Conservation (phyloP, 2,797 vertebrate genomes). For the Gouania willdenowi region DNA sequence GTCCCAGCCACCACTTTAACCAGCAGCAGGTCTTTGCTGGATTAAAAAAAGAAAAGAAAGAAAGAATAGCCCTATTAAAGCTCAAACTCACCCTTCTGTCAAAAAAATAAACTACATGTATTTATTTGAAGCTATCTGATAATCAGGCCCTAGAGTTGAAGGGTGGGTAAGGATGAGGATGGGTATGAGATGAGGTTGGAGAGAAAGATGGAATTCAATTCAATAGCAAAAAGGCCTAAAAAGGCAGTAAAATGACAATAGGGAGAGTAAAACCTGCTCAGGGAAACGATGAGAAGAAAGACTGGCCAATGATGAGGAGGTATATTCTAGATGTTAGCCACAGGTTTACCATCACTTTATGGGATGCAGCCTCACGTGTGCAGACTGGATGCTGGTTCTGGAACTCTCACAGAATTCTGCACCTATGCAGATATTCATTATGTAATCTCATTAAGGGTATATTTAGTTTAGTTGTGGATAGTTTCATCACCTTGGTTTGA, state of each 20-base stretch:
- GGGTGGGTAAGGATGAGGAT: constrained; percentile 55
- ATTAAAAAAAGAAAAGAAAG: no score
- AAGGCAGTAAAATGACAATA: constrained; percentile 67
- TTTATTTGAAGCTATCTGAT: constrained; percentile 90
- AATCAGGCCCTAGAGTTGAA: constrained; percentile 81
- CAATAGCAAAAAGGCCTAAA: constrained; percentile 70
- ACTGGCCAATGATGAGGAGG: background rate
- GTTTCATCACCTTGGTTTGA: no score
- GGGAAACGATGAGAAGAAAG: constrained; percentile 40
- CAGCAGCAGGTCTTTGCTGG: constrained; percentile 71
- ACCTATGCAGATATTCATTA: no score
- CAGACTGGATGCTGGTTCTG: no score
- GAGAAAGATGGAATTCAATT: constrained; percentile 69
- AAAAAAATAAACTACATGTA: constrained; percentile 82
- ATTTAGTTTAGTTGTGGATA: no score
- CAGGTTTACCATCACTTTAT: constrained; percentile 22
- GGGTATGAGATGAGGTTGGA: constrained; percentile 45
- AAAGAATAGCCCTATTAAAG: constrained; percentile 78
- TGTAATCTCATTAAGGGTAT: no score
- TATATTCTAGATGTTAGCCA: constrained; percentile 40
- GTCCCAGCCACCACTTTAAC: constrained; percentile 37
- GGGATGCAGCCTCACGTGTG: constrained; percentile 14
- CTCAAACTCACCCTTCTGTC: constrained; percentile 77
- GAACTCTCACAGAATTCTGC: no score
- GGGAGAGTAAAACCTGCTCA: constrained; percentile 62